These are phyloP conservation scores for Mesaphorura yosii DNA, from an alignment of 1,140 invertebrate species.

Conservation along the genomic window DNA sequence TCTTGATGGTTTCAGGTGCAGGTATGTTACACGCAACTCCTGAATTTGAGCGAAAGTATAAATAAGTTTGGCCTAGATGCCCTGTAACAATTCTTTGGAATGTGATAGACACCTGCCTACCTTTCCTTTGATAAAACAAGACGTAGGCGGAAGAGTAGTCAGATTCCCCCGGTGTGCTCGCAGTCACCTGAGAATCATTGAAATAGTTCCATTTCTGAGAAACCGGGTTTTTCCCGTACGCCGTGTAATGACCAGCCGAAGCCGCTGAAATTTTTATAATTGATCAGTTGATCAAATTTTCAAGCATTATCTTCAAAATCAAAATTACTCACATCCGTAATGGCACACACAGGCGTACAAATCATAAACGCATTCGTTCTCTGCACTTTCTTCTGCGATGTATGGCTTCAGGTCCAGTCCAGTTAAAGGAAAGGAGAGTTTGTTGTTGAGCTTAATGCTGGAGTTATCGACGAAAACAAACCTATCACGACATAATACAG, in stretches of 20 bases:
- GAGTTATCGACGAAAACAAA: slow-evolving; percentile 58
- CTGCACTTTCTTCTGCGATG: slow-evolving; percentile 28
- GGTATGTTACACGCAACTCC: too few relatives aligned
- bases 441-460: slow-evolving; percentile 56
- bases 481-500: slow-evolving; percentile 37
- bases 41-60: too few relatives aligned
- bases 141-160: slow-evolving; percentile 57
- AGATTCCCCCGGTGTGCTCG: slow-evolving; percentile 47
- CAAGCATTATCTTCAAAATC: background rate
- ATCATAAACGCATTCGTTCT: slow-evolving; percentile 40
- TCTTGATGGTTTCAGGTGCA: too few relatives aligned
- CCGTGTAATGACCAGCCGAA: slow-evolving; percentile 57
- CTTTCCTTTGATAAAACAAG: slow-evolving; percentile 54
- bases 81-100: too few relatives aligned
- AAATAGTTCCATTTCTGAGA: slow-evolving; percentile 55
- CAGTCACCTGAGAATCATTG: slow-evolving; percentile 51
- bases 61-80: too few relatives aligned
- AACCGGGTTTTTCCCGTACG: slow-evolving; percentile 51
- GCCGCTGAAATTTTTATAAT: slow-evolving; percentile 42
- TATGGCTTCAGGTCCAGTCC: slow-evolving; percentile 43
- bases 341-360: slow-evolving; percentile 59
- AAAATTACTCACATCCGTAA: slow-evolving; percentile 47
- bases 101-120: too few relatives aligned
- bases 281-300: background rate
- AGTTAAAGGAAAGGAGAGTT: slow-evolving; percentile 52